These are phyloP conservation scores for Paramisgurnus dabryanus DNA, from an alignment of 2,113 vertebrate species.

Conservation along the genomic window DNA sequence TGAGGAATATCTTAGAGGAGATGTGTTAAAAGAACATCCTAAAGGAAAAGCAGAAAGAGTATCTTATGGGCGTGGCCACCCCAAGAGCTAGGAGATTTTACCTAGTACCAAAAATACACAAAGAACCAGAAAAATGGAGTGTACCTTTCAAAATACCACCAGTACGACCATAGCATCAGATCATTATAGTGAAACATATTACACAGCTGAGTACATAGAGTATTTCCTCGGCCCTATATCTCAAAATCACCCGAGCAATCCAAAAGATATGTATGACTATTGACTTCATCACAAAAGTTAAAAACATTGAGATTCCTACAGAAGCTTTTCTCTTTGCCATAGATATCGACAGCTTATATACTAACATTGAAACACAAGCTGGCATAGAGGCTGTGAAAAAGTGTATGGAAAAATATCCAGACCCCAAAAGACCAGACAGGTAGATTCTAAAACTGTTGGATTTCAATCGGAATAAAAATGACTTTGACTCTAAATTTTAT, in stretches of 20 bases:
- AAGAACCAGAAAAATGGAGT: neutral
- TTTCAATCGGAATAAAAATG: too few species aligned
- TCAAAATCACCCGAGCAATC: conserved; percentile 10
- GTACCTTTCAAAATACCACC: neutral
- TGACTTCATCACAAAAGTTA: too few species aligned
- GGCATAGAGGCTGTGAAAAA: too few species aligned
- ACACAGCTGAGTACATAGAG: conserved; percentile 12
- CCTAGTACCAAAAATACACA: conserved; percentile 36
- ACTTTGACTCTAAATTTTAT: too few species aligned
- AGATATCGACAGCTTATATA: too few species aligned
- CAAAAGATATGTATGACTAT: conserved; percentile 19
- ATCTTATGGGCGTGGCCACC: neutral
- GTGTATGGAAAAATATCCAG: too few species aligned
- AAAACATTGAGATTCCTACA: too few species aligned
- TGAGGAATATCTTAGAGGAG: accelerated
- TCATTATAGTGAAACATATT: conserved; percentile 29
- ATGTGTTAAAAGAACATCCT: neutral
- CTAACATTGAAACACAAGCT: too few species aligned
- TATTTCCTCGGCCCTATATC: conserved; percentile 16
- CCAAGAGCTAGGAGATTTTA: neutral
- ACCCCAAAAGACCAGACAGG: too few species aligned
- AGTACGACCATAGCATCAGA: conserved; percentile 8
- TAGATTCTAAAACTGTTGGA: too few species aligned
- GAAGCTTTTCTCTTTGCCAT: too few species aligned
- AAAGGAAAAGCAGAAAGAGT: neutral